Percentiles rank a stretch among this genome's conserved stretches.
Conservation (phyloP, 1,140 invertebrate species). For the Drosophila suzukii region DNA sequence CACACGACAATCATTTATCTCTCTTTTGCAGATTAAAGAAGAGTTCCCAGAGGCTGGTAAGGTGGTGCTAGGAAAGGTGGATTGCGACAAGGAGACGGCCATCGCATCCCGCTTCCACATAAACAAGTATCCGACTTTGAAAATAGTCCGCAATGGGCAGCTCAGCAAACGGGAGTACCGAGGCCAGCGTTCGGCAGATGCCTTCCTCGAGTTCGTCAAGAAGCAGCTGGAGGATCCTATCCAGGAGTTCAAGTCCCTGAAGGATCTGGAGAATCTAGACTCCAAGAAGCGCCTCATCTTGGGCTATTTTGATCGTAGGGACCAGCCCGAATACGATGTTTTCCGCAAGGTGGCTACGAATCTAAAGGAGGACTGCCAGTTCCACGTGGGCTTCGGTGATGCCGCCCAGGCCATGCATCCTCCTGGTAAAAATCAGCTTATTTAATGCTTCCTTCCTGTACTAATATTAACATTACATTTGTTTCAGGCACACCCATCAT, state of each 20-base stretch:
- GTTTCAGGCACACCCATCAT: slow-evolving; percentile 88
- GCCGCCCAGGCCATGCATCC: slow-evolving; percentile 93
- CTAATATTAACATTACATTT: background rate
- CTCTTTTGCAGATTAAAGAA: slow-evolving; percentile 84
- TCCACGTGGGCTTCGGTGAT: slow-evolving; percentile 97
- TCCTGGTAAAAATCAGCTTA: slow-evolving; percentile 85
- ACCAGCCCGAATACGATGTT: slow-evolving; percentile 91
- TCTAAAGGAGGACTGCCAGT: slow-evolving; percentile 98
- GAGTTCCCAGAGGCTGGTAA: slow-evolving; percentile 92
- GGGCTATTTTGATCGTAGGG: slow-evolving; percentile 95
- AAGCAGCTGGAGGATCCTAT: slow-evolving; percentile 97
- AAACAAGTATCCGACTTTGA: slow-evolving; percentile 99
- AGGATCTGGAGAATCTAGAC: slow-evolving; percentile 92
- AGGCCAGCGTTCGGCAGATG: slow-evolving; percentile 89
- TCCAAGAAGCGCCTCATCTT: slow-evolving; percentile 96
- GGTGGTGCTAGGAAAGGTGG: slow-evolving; percentile 98
- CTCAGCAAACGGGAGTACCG: slow-evolving; percentile 97
- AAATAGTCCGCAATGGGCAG: slow-evolving; percentile 97
- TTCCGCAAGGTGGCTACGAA: slow-evolving; percentile 93
- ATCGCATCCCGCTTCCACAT: slow-evolving; percentile 97
- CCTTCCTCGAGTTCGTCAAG: slow-evolving; percentile 93
- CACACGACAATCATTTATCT: background rate
- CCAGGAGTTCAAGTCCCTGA: slow-evolving; percentile 90
- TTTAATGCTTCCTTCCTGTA: no score
- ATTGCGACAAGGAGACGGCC: slow-evolving; percentile 95